Evolutionary conservation across 2,797 vertebrate species (phyloP).

Genomic region (Anas georgica): DNA sequence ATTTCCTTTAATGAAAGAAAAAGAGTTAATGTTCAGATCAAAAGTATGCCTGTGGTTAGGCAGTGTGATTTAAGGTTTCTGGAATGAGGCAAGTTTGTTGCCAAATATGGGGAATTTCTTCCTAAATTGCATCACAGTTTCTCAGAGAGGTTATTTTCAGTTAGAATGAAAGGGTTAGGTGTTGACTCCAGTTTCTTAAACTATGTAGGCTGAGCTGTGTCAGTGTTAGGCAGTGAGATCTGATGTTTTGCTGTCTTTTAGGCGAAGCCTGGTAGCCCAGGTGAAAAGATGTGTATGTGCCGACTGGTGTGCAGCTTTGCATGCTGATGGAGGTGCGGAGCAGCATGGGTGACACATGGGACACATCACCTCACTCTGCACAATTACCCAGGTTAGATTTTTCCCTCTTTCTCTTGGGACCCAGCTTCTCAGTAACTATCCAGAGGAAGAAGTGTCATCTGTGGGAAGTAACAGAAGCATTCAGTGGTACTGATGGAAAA

Average conservation of each 20-base stretch:
- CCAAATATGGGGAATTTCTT: slow-evolving; percentile 74
- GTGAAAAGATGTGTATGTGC: neutral
- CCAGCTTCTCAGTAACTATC: neutral
- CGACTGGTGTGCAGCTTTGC: neutral
- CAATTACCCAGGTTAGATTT: slow-evolving; percentile 18
- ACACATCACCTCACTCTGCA: neutral
- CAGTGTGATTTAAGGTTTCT: slow-evolving; percentile 47
- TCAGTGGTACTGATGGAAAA: neutral
- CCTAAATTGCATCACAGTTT: slow-evolving; percentile 50
- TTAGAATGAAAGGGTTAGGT: slow-evolving; percentile 10
- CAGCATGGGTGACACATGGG: neutral
- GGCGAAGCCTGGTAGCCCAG: neutral
- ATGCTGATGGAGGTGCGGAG: neutral
- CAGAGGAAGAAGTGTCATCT: neutral
- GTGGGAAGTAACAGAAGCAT: slow-evolving; percentile 1
- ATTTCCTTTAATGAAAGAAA: slow-evolving; percentile 22
- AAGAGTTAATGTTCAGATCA: neutral
- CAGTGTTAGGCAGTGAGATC: neutral
- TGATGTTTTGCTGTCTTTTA: neutral
- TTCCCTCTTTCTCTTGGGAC: slow-evolving; percentile 20
- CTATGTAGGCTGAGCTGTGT: slow-evolving; percentile 2
- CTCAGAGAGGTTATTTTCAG: slow-evolving; percentile 9
- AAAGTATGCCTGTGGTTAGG: slow-evolving; percentile 39
- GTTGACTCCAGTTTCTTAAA: slow-evolving; percentile 36
- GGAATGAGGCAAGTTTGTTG: slow-evolving; percentile 69